A percentile compares a stretch with the other conserved stretches of the same genome.
Conservation (phyloP, 2,113 vertebrate species). For the Caranx melampygus region DNA sequence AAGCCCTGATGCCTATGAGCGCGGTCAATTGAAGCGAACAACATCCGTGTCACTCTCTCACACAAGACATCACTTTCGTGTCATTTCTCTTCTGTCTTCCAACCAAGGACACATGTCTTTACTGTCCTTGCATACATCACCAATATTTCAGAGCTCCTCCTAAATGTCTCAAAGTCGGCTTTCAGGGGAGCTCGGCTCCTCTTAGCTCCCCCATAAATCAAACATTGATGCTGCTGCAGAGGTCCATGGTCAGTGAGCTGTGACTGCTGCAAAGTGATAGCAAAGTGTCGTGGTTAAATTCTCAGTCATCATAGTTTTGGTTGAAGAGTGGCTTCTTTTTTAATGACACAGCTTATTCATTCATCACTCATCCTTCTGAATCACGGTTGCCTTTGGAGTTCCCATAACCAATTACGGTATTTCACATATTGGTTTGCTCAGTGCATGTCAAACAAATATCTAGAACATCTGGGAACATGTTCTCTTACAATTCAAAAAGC, state of each 20-base stretch:
- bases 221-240: background rate
- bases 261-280: background rate
- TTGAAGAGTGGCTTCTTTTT: background rate
- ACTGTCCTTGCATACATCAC: no score
- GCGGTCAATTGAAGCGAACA: no score
- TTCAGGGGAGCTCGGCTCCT: no score
- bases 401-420: background rate
- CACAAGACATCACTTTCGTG: no score
- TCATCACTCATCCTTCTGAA: background rate
- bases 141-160: no score
- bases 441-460: background rate
- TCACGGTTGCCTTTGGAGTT: background rate
- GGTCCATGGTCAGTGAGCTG: background rate
- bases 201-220: no score
- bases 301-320: background rate
- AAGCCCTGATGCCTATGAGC: no score
- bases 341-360: background rate
- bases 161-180: no score
- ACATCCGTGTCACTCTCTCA: no score
- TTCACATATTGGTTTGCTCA: background rate
- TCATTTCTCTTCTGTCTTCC: no score
- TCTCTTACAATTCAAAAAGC: background rate
- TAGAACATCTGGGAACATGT: background rate
- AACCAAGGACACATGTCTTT: no score
- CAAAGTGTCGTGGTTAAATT: background rate